These are phyloP conservation scores for Cylas formicarius DNA, from an alignment of 1,140 invertebrate species.

Conservation along the genomic window DNA sequence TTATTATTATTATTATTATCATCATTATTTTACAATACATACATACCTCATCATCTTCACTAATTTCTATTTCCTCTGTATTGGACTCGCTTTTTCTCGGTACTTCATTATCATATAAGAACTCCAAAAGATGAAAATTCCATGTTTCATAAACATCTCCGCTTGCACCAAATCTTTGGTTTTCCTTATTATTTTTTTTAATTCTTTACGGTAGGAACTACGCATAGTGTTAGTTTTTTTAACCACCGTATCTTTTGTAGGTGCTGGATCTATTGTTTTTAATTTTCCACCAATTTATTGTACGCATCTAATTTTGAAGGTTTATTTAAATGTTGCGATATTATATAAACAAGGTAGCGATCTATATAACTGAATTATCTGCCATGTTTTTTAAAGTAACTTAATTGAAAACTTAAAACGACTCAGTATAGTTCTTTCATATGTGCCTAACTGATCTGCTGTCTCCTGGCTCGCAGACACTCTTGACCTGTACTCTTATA, in stretches of 20 bases:
- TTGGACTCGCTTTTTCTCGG: constrained; percentile 2
- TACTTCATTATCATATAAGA: constrained; percentile 1
- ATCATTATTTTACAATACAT: no score
- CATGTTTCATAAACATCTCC: background rate
- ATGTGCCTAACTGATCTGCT: no score
- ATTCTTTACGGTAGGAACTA: constrained; percentile 2
- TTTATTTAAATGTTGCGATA: constrained; percentile 1
- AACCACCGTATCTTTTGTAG: constrained; percentile 3
- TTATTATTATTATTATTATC: no score
- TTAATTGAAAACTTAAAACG: no score
- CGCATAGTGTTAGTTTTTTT: constrained; percentile 3
- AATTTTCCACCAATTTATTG: no score
- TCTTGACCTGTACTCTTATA: no score
- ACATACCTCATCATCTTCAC: no score
- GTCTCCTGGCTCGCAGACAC: no score
- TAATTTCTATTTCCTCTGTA: no score
- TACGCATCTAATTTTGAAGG: background rate
- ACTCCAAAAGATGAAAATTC: constrained; percentile 1
- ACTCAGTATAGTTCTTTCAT: no score
- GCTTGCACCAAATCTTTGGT: background rate
- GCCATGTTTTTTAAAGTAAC: no score
- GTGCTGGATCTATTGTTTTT: no score
- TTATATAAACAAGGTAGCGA: background rate
- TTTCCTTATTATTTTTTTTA: background rate
- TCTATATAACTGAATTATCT: constrained; percentile 1